Percentiles rank a stretch among this genome's conserved stretches.
phyloP scores from a whole-genome alignment of 2,888 invertebrate species.

The Morpho helenor region DNA sequence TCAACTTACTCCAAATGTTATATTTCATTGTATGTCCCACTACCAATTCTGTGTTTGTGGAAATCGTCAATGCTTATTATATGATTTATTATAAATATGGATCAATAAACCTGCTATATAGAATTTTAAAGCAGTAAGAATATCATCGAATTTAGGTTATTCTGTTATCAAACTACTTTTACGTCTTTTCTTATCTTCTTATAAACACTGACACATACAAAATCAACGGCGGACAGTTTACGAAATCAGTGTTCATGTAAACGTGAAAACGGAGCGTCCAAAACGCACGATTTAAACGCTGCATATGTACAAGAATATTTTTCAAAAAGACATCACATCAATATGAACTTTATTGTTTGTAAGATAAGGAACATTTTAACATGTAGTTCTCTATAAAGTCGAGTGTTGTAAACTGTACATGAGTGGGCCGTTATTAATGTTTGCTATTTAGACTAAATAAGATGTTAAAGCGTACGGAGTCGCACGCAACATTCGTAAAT shows the following conservation, averaged over 20 bases:
- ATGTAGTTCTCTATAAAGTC: conserved; percentile 23
- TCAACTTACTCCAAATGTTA: no score
- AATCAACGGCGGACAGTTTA: no score
- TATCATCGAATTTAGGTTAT: neutral
- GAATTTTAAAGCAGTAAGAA: neutral
- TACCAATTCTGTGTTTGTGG: no score
- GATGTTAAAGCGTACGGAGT: conserved; percentile 21
- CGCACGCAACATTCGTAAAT: conserved; percentile 13
- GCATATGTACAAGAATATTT: neutral
- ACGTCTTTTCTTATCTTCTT: no score
- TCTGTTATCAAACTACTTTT: neutral
- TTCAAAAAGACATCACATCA: conserved; percentile 4
- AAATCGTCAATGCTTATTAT: no score
- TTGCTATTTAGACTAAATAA: conserved; percentile 30
- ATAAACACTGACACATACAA: no score
- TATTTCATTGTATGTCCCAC: no score
- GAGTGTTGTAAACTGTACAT: conserved; percentile 4
- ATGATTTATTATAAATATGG: no score
- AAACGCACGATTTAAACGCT: neutral
- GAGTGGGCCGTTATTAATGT: conserved; percentile 37
- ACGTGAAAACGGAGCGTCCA: no score
- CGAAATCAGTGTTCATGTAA: no score
- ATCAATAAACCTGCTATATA: neutral
- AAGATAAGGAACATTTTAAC: conserved; percentile 22
- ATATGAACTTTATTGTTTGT: conserved; percentile 19